Evolutionary conservation across 2,888 invertebrate genomes (phyloP), one percentile per base, ranked within the genome.

Genomic region (Acanthosepion pharaonis): DNA sequence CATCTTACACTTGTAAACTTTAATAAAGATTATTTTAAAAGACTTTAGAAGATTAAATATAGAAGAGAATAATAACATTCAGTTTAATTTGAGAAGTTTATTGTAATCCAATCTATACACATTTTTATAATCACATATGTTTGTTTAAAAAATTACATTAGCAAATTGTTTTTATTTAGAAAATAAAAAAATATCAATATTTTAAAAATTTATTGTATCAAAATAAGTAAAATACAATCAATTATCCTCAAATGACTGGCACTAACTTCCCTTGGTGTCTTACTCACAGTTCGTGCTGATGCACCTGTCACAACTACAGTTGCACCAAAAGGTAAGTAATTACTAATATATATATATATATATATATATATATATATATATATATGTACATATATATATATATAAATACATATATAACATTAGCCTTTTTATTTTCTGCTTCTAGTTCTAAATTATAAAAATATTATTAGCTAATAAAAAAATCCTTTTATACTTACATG

Each of bases 201-300:
- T 78, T 15, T n/a, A n/a, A n/a, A 78, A n/a, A 78, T 11, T 8
- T 78, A 15, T 78, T 33, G 11, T 78, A 78, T n/a, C n/a, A 78
- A 78, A 78, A 78, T 33, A 78, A 78, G 78, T 78, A 64, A 64
- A 64, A 8, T 23, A 78, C 33, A 33, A 78, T 78, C 11, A n/a
- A 23, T n/a, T 78, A 78, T 78, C 28, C 53, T 42, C 11, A 49
- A 93, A 51, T 51, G 51, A 53, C 33, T 93, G 93, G 53, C 93
- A 51, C 93, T 93, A 93, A 93, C 93, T 93, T 93, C 93, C 93
- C 93, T 93, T 93, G 93, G 93, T 93, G 93, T 93, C 93, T 93
- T 93, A 93, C 93, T 93, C 93, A 93, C 93, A 93, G 93, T 93
- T 93, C 93, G 53, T 53, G 51, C 93, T 93, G 93, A 53, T 49